A percentile compares a stretch with the other conserved stretches of the same genome.
Evolutionary conservation across 2,797 vertebrate species (phyloP).

Genomic region (Notoglanidium macrostoma): DNA sequence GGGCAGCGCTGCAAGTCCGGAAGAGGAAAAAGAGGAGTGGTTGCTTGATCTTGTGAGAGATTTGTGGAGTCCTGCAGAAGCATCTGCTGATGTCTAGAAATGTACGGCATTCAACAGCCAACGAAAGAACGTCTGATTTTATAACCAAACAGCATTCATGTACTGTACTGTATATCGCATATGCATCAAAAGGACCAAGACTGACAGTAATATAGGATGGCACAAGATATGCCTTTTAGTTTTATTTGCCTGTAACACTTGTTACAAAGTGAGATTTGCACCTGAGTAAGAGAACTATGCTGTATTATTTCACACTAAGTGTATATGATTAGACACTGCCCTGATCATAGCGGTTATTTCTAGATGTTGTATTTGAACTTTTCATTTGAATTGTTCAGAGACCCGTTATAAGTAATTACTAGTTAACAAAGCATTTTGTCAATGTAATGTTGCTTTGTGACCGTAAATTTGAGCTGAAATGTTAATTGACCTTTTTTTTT

Average conservation of each 20-base stretch:
- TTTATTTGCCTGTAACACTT: conserved; percentile 52
- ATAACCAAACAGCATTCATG: conserved; percentile 73
- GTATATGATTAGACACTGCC: conserved; percentile 16
- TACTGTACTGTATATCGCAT: conserved; percentile 70
- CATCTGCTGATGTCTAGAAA: conserved; percentile 2
- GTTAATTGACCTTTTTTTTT: neutral
- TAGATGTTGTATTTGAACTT: conserved; percentile 23
- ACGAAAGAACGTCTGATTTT: conserved; percentile 58
- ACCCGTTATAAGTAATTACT: conserved; percentile 6
- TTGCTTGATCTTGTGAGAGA: conserved; percentile 85
- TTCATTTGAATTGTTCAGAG: conserved; percentile 21
- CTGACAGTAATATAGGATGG: conserved; percentile 62
- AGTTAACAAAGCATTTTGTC: neutral
- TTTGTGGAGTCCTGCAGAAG: conserved; percentile 19
- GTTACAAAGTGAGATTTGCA: conserved; percentile 54
- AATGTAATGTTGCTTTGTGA: neutral
- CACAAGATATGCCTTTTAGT: conserved; percentile 60
- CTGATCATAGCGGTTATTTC: conserved; percentile 23
- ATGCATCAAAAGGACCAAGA: conserved; percentile 60
- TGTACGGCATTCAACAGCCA: conserved; percentile 39
- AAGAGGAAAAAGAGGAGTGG: conserved; percentile 86
- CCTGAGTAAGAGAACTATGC: conserved; percentile 41
- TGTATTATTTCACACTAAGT: conserved; percentile 24
- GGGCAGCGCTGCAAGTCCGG: conserved; percentile 91
- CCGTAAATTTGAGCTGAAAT: neutral